phyloP scores from a whole-genome alignment of 2,888 invertebrate genomes.

The Lacanobia oleracea region DNA sequence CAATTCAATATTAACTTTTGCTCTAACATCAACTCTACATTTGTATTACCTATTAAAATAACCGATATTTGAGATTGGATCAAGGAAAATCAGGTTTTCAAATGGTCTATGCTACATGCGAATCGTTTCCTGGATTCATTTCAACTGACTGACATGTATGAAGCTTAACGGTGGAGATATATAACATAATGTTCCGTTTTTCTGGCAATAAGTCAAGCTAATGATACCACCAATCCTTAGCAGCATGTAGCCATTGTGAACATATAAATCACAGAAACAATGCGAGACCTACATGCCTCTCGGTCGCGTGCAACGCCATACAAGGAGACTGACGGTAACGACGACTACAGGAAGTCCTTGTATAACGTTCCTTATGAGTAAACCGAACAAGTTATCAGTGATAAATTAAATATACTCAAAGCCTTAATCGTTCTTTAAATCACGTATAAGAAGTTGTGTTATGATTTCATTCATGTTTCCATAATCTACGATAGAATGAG shows the following conservation, averaged over 20 bases:
- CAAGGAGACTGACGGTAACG: conserved; percentile 68
- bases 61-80: conserved; percentile 13
- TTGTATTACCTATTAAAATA: conserved; percentile 14
- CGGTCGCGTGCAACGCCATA: conserved; percentile 67
- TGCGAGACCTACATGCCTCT: conserved; percentile 59
- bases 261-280: conserved; percentile 64
- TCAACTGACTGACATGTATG: conserved; percentile 12
- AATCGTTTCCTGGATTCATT: conserved; percentile 37
- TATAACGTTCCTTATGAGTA: conserved; percentile 70
- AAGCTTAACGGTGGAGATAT: conserved; percentile 26
- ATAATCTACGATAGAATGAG: conserved; percentile 6
- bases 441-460: conserved; percentile 3
- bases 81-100: conserved; percentile 13
- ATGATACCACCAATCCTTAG: conserved; percentile 40
- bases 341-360: conserved; percentile 77
- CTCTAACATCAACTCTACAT: conserved; percentile 11
- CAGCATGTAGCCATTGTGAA: conserved; percentile 52
- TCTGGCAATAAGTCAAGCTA: conserved; percentile 46
- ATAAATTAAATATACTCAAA: conserved; percentile 65
- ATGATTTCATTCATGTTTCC: conserved; percentile 44
- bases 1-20: conserved; percentile 43
- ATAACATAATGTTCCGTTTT: conserved; percentile 28
- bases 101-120: conserved; percentile 8
- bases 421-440: conserved; percentile 35
- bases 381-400: conserved; percentile 66